Evolutionary conservation across 2,113 vertebrate species (phyloP).

Genomic region (Spheniscus mendiculus): DNA sequence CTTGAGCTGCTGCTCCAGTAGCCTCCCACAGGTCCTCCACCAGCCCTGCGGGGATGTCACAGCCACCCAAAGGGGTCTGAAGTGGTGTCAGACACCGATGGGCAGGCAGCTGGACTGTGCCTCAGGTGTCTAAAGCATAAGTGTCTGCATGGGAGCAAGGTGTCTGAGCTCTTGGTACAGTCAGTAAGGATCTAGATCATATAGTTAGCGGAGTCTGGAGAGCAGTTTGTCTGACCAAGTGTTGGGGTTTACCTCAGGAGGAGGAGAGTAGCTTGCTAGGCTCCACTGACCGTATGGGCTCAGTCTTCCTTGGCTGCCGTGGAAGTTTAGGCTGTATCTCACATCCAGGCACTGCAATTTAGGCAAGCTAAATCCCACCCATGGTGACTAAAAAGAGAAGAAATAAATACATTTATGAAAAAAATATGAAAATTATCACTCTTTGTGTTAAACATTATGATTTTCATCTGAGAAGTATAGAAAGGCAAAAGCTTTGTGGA

Average conservation of each 20-base stretch:
- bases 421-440: not conserved
- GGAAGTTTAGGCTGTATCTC: not conserved
- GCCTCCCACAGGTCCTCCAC: not conserved
- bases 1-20: not conserved
- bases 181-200: not conserved
- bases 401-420: not conserved
- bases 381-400: not conserved
- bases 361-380: not conserved
- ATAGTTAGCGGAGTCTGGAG: not conserved
- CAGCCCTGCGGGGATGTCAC: not conserved
- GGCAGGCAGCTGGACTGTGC: not conserved
- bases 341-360: not conserved
- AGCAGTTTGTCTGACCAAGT: not conserved
- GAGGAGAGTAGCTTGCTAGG: not conserved
- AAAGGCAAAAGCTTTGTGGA: not conserved
- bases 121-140: not conserved
- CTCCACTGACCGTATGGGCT: not conserved
- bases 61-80: not conserved
- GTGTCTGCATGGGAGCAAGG: not conserved
- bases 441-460: not conserved
- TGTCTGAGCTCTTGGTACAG: not conserved
- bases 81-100: not conserved
- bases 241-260: not conserved
- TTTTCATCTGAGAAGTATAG: not conserved
- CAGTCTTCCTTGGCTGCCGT: not conserved